Conservation (phyloP, 2,797 vertebrate species). For the Menidia menidia region DNA sequence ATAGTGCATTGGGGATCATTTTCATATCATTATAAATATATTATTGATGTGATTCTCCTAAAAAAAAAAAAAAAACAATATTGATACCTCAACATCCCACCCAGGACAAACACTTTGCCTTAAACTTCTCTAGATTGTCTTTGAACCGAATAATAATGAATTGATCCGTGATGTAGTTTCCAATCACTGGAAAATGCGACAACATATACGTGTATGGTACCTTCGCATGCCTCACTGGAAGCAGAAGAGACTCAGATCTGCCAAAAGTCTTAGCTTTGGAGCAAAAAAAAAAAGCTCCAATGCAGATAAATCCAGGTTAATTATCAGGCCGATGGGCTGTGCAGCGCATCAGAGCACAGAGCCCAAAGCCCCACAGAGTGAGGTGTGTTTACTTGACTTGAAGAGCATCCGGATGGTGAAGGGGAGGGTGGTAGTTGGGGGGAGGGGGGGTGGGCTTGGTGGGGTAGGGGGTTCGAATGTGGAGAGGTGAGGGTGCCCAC, state of each 20-base stretch:
- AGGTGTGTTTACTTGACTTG: conserved; percentile 58
- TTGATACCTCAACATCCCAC: too few relatives aligned
- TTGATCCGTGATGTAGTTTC: too few relatives aligned
- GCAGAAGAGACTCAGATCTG: background rate
- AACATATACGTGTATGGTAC: too few relatives aligned
- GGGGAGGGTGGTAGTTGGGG: conserved; percentile 13
- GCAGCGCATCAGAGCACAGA: conserved; percentile 1
- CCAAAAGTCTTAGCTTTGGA: background rate
- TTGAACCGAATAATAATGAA: too few relatives aligned
- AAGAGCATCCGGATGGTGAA: conserved; percentile 59
- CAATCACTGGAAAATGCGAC: too few relatives aligned
- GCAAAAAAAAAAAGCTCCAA: background rate
- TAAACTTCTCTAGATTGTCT: too few relatives aligned
- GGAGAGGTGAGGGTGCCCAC: conserved; percentile 73
- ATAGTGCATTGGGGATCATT: too few relatives aligned
- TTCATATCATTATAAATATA: too few relatives aligned
- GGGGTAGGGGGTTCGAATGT: conserved; percentile 12
- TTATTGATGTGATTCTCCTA: too few relatives aligned
- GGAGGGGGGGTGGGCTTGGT: background rate
- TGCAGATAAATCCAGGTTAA: background rate
- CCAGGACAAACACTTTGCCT: too few relatives aligned
- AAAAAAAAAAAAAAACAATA: too few relatives aligned
- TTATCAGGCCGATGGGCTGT: background rate
- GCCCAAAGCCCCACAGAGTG: conserved; percentile 13
- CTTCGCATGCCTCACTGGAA: too few relatives aligned